Base-by-base conservation (phyloP, 1,140 invertebrate genomes). In the Hirudo medicinalis region DNA sequence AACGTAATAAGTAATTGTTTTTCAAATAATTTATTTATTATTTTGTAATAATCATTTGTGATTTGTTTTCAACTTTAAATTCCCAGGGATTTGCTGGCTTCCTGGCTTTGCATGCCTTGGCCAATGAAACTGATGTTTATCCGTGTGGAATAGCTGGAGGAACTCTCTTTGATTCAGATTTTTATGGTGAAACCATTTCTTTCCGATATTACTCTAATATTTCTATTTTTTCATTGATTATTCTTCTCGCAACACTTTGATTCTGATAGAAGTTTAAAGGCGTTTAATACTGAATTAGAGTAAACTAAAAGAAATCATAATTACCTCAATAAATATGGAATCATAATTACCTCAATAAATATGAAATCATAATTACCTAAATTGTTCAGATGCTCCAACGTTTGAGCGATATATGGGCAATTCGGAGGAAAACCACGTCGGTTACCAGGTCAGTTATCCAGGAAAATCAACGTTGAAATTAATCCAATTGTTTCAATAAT, bases 71-170 rank as follows among this genome's bases (percentile, higher is more conserved):
- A 22, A 13, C 0, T 8, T 63, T 22, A 19, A 13, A 25, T 20
- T 32, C 20, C 2, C 32, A 72, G 71, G 54, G 54, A 22, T 67
- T 67, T 43, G 60, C 54, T 22, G 71, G 71, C 20, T 67, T 72
- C 54, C n/a, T 72, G 36, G 49, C 69, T 8, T 2, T 49, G 49
- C 69, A 70, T n/a, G 53, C 72, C 29, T n/a, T 73, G 25, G 72
- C 72, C 25, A 73, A 73, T 49, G 69, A 71, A 29, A 53, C 54
- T 17, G 68, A 73, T 60, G 40, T 71, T 17, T 73, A 71, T 32
- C 72, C 54, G 20, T 73, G 72, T 32, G 72, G 69, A 49, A 73
- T 73, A 13, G 25, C 25, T 36, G 72, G 72, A 25, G 72, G 67
- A 9, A 55, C 72, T 17, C 29, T 73, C n/a, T 29, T 57, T 15